Evolutionary conservation across 2,113 vertebrate genomes (phyloP), one percentile per base, ranked within the genome.

Genomic region (Regulus satrapa): DNA sequence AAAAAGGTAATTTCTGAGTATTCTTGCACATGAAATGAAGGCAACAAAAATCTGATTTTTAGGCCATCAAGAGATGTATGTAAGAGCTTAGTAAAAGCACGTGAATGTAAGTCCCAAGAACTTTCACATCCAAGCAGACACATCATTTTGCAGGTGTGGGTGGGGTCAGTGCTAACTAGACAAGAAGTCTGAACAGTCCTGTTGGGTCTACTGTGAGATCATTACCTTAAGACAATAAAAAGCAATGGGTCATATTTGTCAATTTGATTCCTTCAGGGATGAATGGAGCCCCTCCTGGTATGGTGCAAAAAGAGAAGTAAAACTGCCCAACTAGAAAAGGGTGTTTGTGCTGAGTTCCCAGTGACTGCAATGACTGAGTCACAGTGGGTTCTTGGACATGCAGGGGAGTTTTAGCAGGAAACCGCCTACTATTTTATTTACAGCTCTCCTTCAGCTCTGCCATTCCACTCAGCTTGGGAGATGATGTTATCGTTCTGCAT

Each of bases 351-450:
- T 4, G 84, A 97, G 92, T 90, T 96, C 93, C 85, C 92, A 96
- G 85, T 97, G 95, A 95, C 93, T 96, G 90, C 73, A 66, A 1
- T 0, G 64, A 76, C 88, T 97, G 95, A 96, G 88, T 97, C 94
- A 97, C 90, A 83, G 63, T 4, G 36, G 75, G 55, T 94, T 96
- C 92, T 94, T 96, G 93, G 96, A 96, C 91, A 80, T 34, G 90
- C 82, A 80, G 79, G 93, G 95, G 95, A 95, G 92, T 96, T 97
- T 97, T 97, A 61, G 92, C 96, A 97, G 95, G 96, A 97, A 97
- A 92, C 85, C 93, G 28, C 95, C 96, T 80, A 96, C 92, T 45
- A 38, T 83, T 96, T 95, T 94, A 92, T 94, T 94, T 93, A 96
- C 90, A 83, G 90, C 93, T 95, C 90, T 82, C 72, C 76, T 96